Base-by-base conservation (phyloP, 2,797 vertebrate genomes). In the Siniperca scherzeri region DNA sequence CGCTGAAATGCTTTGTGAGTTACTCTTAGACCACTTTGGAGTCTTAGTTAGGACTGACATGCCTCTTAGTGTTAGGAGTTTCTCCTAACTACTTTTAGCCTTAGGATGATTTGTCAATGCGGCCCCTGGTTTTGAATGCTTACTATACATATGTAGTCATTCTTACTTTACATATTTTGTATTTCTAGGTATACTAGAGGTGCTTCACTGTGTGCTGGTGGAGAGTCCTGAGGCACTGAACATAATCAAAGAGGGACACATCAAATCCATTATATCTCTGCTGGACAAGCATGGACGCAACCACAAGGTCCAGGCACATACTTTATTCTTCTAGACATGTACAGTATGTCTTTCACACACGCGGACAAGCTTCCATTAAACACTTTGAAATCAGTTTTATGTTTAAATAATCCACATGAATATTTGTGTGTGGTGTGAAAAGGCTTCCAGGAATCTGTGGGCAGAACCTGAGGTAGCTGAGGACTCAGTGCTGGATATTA, bases 221-320 rank as follows among this genome's bases (percentile, higher is more conserved):
- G 98, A 99, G 93, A 99, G 98, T 91, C 98, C 98, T 30, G 98
- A 99, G 94, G 98, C 98, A 62, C 93, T 99, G 53, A 99, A 99
- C 90, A 98, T 99, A 85, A 99, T 99, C 90, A 99, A 99, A 92
- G 98, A 99, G 87, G 98, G 97, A 75, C 98, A 99, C 89, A 98
- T 99, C 92, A 99, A 97, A 85, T 99, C 98, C 62, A 99, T 99
- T 50, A 99, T 99, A 88, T 98, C 97, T 42, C 96, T 99, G 77
- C 92, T 99, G 89, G 98, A 99, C 89, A 99, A 99, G 76, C 98
- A 99, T 46, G 98, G 98, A 88, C 96, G 98, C 88, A 99, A 99
- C 87, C 97, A 99, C 92, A 99, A 99, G 97, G 98, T 98, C 81
- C 8, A 21, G 3, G 8, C 65, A 0, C 25, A 27, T 21, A 16